phyloP scores from a whole-genome alignment of 2,113 vertebrate genomes.

The Chamaea fasciata region DNA sequence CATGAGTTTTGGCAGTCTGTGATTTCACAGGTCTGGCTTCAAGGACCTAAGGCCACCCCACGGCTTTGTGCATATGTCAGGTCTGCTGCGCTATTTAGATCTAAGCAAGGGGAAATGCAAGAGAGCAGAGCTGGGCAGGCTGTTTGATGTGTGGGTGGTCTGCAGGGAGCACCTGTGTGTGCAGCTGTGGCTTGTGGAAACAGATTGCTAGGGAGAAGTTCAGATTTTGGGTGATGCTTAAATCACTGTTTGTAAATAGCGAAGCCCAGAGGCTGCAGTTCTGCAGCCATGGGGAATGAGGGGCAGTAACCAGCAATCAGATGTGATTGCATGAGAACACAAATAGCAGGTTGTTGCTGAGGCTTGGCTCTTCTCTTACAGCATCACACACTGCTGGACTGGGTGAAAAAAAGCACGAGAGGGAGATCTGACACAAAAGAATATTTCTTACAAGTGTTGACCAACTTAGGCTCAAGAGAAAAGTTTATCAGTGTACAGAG shows the following conservation, averaged over 20 bases:
- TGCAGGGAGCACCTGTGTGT: not conserved
- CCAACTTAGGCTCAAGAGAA: not conserved
- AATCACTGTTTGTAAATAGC: not conserved
- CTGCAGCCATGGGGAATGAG: not conserved
- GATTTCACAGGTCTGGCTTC: not conserved
- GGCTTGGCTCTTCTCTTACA: not conserved
- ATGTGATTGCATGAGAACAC: not conserved
- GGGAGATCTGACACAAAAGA: not conserved
- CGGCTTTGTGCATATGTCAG: not conserved
- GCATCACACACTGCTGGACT: not conserved
- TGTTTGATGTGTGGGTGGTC: not conserved
- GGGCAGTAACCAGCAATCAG: not conserved
- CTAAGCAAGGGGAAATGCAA: not conserved
- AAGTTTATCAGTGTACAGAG: not conserved
- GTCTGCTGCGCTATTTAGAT: not conserved
- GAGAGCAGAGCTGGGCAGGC: not conserved
- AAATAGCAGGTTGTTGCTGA: not conserved
- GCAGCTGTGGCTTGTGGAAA: not conserved
- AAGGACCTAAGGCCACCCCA: not conserved
- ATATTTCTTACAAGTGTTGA: not conserved
- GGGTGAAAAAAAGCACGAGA: not conserved
- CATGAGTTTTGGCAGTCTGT: not conserved
- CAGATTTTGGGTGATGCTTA: not conserved
- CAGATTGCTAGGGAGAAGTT: not conserved
- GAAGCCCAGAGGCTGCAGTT: not conserved